phyloP scores from a whole-genome alignment of 1,140 invertebrate species.

The Drosophila ogumai region DNA sequence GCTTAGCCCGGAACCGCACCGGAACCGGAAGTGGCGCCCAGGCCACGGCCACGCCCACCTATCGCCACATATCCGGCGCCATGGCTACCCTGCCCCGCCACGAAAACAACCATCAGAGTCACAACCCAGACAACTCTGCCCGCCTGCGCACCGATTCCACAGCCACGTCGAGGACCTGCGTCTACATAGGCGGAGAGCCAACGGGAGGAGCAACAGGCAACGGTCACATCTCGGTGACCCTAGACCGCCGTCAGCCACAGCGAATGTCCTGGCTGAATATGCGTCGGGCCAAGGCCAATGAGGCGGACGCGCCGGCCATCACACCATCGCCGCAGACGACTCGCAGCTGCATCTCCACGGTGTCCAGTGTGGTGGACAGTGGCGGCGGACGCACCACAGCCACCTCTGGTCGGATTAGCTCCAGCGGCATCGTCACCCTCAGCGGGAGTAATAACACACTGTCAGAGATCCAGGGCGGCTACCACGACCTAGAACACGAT shows the following conservation, averaged over 20 bases:
- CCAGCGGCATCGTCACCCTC: conserved; percentile 78
- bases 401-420: conserved; percentile 78
- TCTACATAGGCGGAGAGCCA: conserved; percentile 69
- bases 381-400: conserved; percentile 79
- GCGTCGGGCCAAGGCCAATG: conserved; percentile 68
- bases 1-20: conserved; percentile 43
- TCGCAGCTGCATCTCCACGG: conserved; percentile 80
- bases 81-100: conserved; percentile 67
- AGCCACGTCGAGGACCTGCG: conserved; percentile 67
- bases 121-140: conserved; percentile 22
- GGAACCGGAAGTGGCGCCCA: conserved; percentile 47
- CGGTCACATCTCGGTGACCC: conserved; percentile 48
- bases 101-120: conserved; percentile 51
- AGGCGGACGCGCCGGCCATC: conserved; percentile 51
- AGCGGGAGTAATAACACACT: conserved; percentile 81
- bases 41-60: conserved; percentile 50
- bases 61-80: conserved; percentile 66
- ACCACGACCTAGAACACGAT: conserved; percentile 64
- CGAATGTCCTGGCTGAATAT: conserved; percentile 82
- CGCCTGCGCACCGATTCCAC: conserved; percentile 65
- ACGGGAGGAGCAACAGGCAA: conserved; percentile 13
- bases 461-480: conserved; percentile 74
- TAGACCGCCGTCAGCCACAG: conserved; percentile 76
- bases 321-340: conserved; percentile 81
- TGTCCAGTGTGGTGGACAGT: conserved; percentile 74